Base-by-base conservation (phyloP, 2,888 invertebrate genomes). In the Pasiphila rectangulata region DNA sequence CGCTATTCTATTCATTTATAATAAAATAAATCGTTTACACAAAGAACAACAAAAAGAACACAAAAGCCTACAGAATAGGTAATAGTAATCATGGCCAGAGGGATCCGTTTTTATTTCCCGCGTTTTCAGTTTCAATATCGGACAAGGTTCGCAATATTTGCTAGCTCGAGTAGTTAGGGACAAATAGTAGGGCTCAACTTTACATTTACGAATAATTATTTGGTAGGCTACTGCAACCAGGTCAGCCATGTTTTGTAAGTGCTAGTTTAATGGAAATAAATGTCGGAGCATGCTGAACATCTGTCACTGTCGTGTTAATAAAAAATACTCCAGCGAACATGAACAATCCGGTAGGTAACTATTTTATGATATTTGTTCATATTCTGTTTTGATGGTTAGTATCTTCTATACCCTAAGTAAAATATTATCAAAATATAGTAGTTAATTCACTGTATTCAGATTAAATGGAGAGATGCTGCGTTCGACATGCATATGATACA, bases 191-290 rank as follows among this genome's bases (percentile, higher is more conserved):
- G 13, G 27, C 13, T 25, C 27, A 3, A 2, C 12, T 27, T 7
- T 7, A 27, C 12, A 13, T 13, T 27, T 27, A 27, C 27, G 27
- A 13, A 27, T 3, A 27, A 27, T 27, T 27, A 27, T 27, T 27
- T 13, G 27, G 13, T 27, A 27, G 25, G 25, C 25, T 25, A 5
- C n/a, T n/a, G n/a, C 13, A 27, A 27, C 27, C 13, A 13, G 13
- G 27, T 27, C n/a, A 19, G 7, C 34, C 24, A 16, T n/a, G 20
- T 38, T 37, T 37, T 37, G 17, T 15, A 29, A 19, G 24, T 25
- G 27, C 27, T 13, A 12, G 27, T 42, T 9, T 29, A 20, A 45
- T 24, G 24, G 25, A 38, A 38, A 45, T 13, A 15, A 32, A 38
- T 32, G 32, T 21, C 29, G 6, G 3, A 17, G 29, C 21, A 10